Conservation (phyloP, 2,113 vertebrate genomes). For the Caranx melampygus region DNA sequence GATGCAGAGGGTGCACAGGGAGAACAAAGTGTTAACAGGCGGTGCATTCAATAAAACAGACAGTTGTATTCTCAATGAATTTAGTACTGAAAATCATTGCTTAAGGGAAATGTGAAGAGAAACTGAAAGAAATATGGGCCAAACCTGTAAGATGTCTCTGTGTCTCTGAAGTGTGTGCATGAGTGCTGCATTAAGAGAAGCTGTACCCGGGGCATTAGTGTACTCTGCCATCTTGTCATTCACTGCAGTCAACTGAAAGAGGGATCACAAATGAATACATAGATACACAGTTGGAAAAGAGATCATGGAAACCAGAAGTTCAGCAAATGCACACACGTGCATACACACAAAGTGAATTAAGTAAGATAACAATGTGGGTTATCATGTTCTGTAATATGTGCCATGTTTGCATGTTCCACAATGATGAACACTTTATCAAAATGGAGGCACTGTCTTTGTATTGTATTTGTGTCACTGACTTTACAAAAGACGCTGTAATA, state of each 20-base stretch:
- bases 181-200: slow-evolving; percentile 93
- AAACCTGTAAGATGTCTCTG: slow-evolving; percentile 96
- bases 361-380: neutral
- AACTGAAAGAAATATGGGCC: neutral
- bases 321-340: neutral
- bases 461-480: neutral
- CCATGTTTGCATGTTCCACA: no score
- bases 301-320: neutral
- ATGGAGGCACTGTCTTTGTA: no score
- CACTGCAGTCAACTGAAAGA: slow-evolving; percentile 90
- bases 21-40: neutral
- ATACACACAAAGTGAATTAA: neutral
- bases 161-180: slow-evolving; percentile 98
- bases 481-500: neutral
- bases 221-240: slow-evolving; percentile 99
- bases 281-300: neutral
- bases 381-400: no score
- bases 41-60: neutral
- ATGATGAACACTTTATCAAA: neutral
- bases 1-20: neutral
- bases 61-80: neutral
- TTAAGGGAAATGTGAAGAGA: neutral
- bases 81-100: neutral
- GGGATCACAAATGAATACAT: neutral
- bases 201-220: slow-evolving; percentile 89